Conservation (phyloP, 2,113 vertebrate genomes). For the Petrocephalus zakoni region DNA sequence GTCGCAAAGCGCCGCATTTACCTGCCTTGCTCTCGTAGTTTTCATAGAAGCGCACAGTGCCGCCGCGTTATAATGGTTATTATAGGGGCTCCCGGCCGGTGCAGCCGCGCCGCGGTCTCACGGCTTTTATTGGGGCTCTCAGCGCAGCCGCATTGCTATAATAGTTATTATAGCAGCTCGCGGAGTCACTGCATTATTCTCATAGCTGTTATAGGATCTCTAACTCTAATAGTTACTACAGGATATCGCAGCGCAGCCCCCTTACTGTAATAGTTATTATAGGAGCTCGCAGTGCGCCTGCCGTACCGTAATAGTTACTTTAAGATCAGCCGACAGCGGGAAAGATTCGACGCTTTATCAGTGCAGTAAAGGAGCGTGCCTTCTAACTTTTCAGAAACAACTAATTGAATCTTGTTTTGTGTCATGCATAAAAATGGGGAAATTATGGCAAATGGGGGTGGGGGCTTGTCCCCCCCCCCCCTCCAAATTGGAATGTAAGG, state of each 20-base stretch:
- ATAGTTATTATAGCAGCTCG: neutral
- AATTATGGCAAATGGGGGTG: neutral
- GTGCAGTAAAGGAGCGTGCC: neutral
- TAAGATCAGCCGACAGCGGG: neutral
- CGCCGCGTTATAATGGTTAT: neutral
- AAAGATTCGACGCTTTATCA: neutral
- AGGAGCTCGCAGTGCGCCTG: neutral
- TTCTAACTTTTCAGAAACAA: neutral
- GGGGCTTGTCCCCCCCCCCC: neutral
- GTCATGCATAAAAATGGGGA: neutral
- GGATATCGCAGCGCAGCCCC: neutral
- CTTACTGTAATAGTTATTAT: neutral
- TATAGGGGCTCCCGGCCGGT: neutral
- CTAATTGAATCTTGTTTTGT: neutral
- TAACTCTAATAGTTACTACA: neutral
- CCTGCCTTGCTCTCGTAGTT: neutral
- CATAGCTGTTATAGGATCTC: neutral
- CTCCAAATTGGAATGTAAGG: neutral
- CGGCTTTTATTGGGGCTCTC: slow-evolving; percentile 6
- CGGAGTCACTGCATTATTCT: neutral
- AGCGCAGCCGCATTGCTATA: neutral
- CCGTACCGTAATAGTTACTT: neutral
- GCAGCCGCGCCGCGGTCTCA: neutral
- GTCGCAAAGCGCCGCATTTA: slow-evolving; percentile 39
- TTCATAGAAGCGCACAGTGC: slow-evolving; percentile 11